Base-by-base conservation (phyloP, 1,140 invertebrate genomes). In the Zophobas morio region DNA sequence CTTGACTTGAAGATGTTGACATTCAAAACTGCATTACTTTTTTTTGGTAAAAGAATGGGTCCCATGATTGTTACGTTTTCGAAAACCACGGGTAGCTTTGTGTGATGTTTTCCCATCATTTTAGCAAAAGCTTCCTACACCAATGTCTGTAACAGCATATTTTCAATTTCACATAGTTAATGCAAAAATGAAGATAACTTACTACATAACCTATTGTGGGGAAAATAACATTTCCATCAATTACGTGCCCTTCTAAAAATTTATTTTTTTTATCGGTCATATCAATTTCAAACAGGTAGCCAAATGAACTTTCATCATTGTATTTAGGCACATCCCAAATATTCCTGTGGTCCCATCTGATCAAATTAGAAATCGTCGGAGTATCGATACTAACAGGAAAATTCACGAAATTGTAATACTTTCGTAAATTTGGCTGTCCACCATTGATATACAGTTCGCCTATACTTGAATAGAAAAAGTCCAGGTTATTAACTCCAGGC, bases 361-460 rank as follows among this genome's bases (percentile, higher is more conserved):
- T 87, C 0, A 92, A 83, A 6, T 93, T 90, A 1, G 91, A 90
- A 32, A 96, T 88, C 88, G 93, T 92, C 1, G 93, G 91, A 0
- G 94, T 96, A 6, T 91, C 90, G 42, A 90, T 86, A 6, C 93
- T 89, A 0, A 96, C 94, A 2, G 94, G 94, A 78, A 89, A 94
- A 32, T 89, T 80, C 0, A 94, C 87, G 34, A 84, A 82, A 0
- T 92, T 90, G 84, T 93, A 94, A 0, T 94, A 82, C 6, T 89
- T 90, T 33, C 86, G 80, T 81, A 91, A 83, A 79, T 92, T 87
- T 0, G 92, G 88, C 56, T 91, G 89, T 0, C 92, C 81, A 46
- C 94, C 94, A 80, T 86, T 83, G 70, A 89, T 88, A 80, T 92
- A 96, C 34, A 95, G 86, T 77, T 92, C 94, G 80, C 70, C 70